Conservation (phyloP, 1,140 invertebrate genomes). For the Sinonovacula constricta region DNA sequence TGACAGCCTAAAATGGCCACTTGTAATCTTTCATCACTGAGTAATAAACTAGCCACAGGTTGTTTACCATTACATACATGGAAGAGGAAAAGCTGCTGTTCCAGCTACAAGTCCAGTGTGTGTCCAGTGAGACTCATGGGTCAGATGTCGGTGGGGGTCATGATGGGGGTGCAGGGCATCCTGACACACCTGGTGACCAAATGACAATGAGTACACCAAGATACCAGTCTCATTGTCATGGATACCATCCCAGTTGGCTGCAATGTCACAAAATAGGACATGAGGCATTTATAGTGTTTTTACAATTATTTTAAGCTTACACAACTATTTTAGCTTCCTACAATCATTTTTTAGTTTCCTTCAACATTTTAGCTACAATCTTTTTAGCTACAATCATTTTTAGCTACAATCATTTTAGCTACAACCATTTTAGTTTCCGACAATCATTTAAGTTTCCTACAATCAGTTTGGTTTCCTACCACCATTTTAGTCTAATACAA, state of each 20-base stretch:
- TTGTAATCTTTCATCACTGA: too few species aligned
- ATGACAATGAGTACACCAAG: conserved; percentile 41
- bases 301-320: too few species aligned
- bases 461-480: too few species aligned
- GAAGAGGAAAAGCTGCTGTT: conserved; percentile 17
- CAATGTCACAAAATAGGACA: neutral
- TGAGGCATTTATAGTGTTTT: neutral
- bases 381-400: neutral
- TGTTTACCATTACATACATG: conserved; percentile 4
- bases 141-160: conserved; percentile 49
- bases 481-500: too few species aligned
- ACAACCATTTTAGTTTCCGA: too few species aligned
- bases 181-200: conserved; percentile 31
- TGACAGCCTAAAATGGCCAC: too few species aligned
- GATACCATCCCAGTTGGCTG: conserved; percentile 59
- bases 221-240: conserved; percentile 54
- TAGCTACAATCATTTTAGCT: too few species aligned
- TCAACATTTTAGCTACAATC: neutral
- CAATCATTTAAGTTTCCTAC: too few species aligned
- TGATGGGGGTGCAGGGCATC: conserved; percentile 40
- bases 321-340: neutral
- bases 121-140: conserved; percentile 47
- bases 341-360: neutral
- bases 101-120: conserved; percentile 47
- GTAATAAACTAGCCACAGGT: too few species aligned